Base-by-base conservation (phyloP, 2,888 invertebrate genomes). In the Dendrolimus houi region DNA sequence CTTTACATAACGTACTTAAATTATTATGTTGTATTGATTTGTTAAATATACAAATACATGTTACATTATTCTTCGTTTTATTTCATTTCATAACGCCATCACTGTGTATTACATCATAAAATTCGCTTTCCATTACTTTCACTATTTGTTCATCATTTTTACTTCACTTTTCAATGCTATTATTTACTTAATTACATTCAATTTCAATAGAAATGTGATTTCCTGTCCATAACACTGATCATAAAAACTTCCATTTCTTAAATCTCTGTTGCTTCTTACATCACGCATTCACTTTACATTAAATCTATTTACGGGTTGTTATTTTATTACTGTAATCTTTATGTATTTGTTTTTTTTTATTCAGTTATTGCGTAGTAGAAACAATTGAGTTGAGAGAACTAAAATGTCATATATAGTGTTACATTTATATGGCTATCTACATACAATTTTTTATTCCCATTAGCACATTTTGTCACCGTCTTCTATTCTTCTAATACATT, bases 31-130 rank as follows among this genome's bases (percentile, higher is more conserved):
- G 61, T 56, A 54, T 58, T 56, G 56, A 56, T 8, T 54, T 64
- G 60, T 54, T 58, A 65, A 66, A 70, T 71, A 71, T 64, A 70
- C 61, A 70, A 70, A 71, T 64, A 70, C 61, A 58, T 70, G 61
- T 65, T 66, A 64, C 60, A 55, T 68, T 65, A 61, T 63, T 64
- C 59, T 66, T 74, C 65, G 72, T 75, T 77, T 77, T 75, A 73
- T 77, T 77, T 75, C 62, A 67, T 66, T 59, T 56, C 62, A 58
- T 59, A 29, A 29, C 57, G 62, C 54, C 56, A 55, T 14, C 14
- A 57, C 13, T 52, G 3, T 29, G 29, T 29, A 29, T 56, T 59
- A 55, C 53, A 56, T 57, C 55, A 52, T 55, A 55, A 40, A 55
- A 55, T 52, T 58, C 29, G 12, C 55, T 53, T 54, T 53, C 55